Base-by-base conservation (phyloP, 2,113 vertebrate genomes). In the Pygoscelis antarcticus region DNA sequence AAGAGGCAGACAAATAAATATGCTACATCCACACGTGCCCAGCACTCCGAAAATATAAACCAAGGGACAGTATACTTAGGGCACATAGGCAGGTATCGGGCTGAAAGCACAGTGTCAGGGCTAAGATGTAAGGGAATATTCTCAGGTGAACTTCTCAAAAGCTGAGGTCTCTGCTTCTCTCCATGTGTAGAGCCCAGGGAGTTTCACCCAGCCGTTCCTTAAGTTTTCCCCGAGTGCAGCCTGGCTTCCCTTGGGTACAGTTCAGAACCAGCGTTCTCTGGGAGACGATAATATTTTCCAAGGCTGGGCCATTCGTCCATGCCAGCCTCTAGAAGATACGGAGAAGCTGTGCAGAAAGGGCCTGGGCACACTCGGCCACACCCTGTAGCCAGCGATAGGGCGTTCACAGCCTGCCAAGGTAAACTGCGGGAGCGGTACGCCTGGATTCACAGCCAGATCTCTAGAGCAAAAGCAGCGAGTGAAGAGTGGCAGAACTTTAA, bases 361-460 rank as follows among this genome's bases (percentile, higher is more conserved):
- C 74, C 72, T 66, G 93, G 89, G 77, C 87, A 44, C 89, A n/a
- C 87, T 83, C 2, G 12, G 80, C 49, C 87, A 46, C 96, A 79
- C 93, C 96, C 89, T 89, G 68, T 20, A 83, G 84, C 42, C 74
- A 34, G 69, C 21, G 8, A 74, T 12, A 87, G 76, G 62, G 87
- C 3, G 16, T 91, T 92, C 52, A 19, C 44, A 68, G 85, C 47
- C 65, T 95, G 96, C 96, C 94, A 96, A 96, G 84, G 96, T 94
- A 95, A 96, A 92, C 89, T 54, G 32, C 20, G 2, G 26, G 81
- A 95, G 64, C 13, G 0, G 70, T 82, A 8, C 1, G 6, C 60
- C 76, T 92, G 6, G 3, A 46, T 77, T 83, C 62, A 55, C 64
- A 83, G 76, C 68, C 96, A 94, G 61, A 54, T 58, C 83, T 80